A percentile compares a stretch with the other conserved stretches of the same genome.
Conservation (phyloP, 2,113 vertebrate genomes). For the Otus sunia region DNA sequence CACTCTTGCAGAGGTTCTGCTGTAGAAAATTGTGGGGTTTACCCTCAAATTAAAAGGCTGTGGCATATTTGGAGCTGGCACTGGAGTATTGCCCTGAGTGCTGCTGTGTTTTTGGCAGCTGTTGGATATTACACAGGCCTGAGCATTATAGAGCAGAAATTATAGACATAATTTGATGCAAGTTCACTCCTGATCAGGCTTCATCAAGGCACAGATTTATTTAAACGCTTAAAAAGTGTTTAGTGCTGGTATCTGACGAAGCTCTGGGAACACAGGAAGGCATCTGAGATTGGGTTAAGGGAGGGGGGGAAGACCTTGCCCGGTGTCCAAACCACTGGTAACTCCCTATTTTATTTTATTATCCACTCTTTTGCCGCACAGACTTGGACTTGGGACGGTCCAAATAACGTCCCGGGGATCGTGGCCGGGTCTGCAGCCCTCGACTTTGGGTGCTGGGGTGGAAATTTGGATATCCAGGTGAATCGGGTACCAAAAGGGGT, state of each 20-base stretch:
- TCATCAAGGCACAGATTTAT: background rate
- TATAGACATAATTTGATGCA: accelerated
- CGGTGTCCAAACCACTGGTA: accelerated
- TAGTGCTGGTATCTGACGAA: background rate
- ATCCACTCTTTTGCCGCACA: accelerated
- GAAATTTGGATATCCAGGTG: background rate
- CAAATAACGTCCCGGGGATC: background rate
- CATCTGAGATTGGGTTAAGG: no score
- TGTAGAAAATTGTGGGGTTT: background rate
- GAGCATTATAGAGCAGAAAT: background rate
- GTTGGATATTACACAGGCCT: accelerated
- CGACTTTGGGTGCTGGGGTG: background rate
- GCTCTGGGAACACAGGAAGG: background rate
- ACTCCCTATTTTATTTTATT: background rate
- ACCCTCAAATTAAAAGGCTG: background rate
- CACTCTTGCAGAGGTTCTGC: background rate
- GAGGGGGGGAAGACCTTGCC: background rate
- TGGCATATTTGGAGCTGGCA: background rate
- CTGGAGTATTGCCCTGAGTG: background rate
- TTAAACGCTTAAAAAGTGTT: background rate
- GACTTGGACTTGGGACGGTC: background rate
- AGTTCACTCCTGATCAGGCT: background rate
- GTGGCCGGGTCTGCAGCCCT: accelerated
- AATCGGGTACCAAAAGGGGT: background rate
- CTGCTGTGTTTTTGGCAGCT: background rate